Evolutionary conservation across 2,888 invertebrate species (phyloP).

Genomic region (Lysandra bellargus): DNA sequence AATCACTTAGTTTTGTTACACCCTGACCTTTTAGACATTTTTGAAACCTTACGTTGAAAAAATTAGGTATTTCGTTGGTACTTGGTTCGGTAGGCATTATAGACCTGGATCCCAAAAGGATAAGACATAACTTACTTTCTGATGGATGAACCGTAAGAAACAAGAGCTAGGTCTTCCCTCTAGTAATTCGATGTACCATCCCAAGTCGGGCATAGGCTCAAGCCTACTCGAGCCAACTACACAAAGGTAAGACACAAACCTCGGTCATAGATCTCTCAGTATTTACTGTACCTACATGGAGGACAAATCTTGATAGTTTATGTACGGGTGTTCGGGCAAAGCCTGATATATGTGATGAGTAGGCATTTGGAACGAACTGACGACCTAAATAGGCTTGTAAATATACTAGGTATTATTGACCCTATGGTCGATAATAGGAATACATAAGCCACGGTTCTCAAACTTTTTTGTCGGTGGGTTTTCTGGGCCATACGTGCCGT

Average conservation of each 20-base stretch:
- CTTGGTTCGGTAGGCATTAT: too few relatives aligned
- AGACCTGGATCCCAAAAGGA: too few relatives aligned
- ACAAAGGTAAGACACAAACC: not conserved
- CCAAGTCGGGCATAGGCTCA: not conserved
- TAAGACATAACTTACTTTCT: too few relatives aligned
- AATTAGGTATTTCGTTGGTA: too few relatives aligned
- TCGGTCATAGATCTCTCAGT: constrained; percentile 6
- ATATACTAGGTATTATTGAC: too few relatives aligned
- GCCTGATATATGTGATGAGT: not conserved
- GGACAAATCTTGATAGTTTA: constrained; percentile 16
- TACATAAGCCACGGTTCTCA: too few relatives aligned
- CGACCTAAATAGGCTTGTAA: not conserved
- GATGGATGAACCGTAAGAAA: not conserved
- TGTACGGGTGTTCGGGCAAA: not conserved
- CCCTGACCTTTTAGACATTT: too few relatives aligned
- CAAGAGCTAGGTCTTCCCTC: not conserved
- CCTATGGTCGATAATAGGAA: too few relatives aligned
- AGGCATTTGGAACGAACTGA: not conserved
- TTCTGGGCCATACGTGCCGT: too few relatives aligned
- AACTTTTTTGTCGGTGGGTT: too few relatives aligned
- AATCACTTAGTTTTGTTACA: too few relatives aligned
- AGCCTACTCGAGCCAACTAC: not conserved
- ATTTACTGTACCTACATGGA: constrained; percentile 1
- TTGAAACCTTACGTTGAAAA: too few relatives aligned
- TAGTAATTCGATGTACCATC: not conserved